A percentile compares a stretch with the other conserved stretches of the same genome.
These are phyloP conservation scores for Capromys pilorides DNA, from an alignment of 2,797 vertebrate genomes.

Conservation along the genomic window DNA sequence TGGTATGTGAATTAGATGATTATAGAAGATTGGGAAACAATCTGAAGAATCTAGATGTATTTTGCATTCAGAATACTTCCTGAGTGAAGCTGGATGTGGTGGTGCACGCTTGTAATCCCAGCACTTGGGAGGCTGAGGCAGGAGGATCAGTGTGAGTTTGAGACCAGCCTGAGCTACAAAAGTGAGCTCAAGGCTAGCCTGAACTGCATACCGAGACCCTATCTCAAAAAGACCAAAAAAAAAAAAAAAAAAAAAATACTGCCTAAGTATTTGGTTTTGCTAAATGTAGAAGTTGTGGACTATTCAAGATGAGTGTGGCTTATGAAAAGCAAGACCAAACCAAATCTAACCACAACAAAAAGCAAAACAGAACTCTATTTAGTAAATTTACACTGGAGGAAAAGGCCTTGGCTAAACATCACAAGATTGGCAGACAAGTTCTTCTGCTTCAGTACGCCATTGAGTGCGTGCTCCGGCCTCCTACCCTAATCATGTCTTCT, in stretches of 20 bases:
- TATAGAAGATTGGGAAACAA: background rate
- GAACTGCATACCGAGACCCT: no score
- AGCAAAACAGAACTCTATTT: background rate
- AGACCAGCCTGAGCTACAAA: no score
- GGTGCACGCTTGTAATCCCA: no score
- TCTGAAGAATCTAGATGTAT: slow-evolving; percentile 36
- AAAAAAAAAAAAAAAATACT: background rate
- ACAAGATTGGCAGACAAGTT: background rate
- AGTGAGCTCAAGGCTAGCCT: no score
- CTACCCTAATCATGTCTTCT: no score
- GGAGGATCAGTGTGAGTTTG: no score
- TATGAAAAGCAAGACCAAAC: slow-evolving; percentile 59
- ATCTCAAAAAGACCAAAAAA: no score
- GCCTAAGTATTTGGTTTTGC: background rate
- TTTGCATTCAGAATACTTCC: background rate
- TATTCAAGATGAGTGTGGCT: background rate
- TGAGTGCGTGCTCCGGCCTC: no score
- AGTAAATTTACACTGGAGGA: slow-evolving; percentile 11
- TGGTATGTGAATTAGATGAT: background rate
- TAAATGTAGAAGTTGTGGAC: background rate
- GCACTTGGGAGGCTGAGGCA: no score
- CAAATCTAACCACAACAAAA: background rate
- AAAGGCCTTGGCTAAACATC: background rate
- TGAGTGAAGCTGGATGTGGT: background rate
- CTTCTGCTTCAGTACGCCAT: no score